phyloP scores from a whole-genome alignment of 2,113 vertebrate species.

The Dermatemys mawii region DNA sequence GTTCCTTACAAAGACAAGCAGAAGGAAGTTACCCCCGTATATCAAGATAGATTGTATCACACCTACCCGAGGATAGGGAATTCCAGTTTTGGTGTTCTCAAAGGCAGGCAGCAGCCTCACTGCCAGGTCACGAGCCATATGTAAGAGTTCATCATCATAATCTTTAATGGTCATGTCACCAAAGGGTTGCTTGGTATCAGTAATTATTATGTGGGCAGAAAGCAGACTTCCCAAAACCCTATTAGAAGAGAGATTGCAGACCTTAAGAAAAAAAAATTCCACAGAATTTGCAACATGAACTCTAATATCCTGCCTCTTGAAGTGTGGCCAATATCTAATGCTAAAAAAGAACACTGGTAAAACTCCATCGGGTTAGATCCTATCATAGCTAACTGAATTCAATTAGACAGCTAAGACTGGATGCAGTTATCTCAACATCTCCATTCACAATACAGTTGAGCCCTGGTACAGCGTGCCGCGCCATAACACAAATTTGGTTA shows the following conservation, averaged over 20 bases:
- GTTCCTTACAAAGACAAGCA: background rate
- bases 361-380: background rate
- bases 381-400: background rate
- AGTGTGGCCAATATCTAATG: background rate
- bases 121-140: slow-evolving; percentile 94
- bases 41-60: background rate
- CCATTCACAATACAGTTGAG: background rate
- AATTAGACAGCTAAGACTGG: background rate
- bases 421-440: background rate
- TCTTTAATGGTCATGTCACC: slow-evolving; percentile 89
- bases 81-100: slow-evolving; percentile 98
- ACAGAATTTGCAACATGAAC: background rate
- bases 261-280: background rate
- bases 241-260: background rate
- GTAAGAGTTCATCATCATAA: slow-evolving; percentile 93
- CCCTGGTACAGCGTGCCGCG: too few species aligned
- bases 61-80: slow-evolving; percentile 93
- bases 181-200: slow-evolving; percentile 93
- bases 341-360: background rate
- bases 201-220: slow-evolving; percentile 96
- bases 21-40: background rate
- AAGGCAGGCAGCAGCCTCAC: slow-evolving; percentile 96
- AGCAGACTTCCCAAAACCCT: slow-evolving; percentile 97
- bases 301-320: background rate
- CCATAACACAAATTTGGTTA: too few species aligned